Evolutionary conservation across 2,113 vertebrate genomes (phyloP), one percentile per base, ranked within the genome.

Genomic region (Notarius quadriscutis): DNA sequence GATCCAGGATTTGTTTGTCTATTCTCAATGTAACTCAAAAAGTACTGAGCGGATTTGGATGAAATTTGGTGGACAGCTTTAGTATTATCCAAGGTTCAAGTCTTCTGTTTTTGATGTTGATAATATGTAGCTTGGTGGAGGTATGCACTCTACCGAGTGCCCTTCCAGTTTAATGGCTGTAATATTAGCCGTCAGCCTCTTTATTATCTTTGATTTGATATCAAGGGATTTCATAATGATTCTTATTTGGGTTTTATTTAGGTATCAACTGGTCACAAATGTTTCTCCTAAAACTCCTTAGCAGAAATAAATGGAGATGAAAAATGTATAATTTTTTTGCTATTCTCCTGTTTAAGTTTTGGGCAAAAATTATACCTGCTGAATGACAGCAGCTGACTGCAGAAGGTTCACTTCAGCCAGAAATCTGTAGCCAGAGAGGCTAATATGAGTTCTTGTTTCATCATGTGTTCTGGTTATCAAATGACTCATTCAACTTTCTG

Each of bases 391-490:
- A 78, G 17, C 25, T 15, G 51, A 17, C 0, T 17, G 6, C 12
- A 55, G 25, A 78, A 78, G 50, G 50, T 53, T 27, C 6, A 55
- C 11, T 53, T 53, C 74, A 78, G 25, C 50, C 50, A 27, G 2
- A 20, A 34, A 30, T 11, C 55, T 20, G 17, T 11, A 5, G 41
- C 75, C 75, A 15, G 55, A 41, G 15, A 22, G 27, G 53, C n/a
- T 80, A 34, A 30, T 30, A 27, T 10, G 78, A 80, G 78, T 81
- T 81, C 55, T 60, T 34, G 78, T 81, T 81, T 60, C 78, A 81
- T 60, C 78, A 60, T 81, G 55, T 60, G 78, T 30, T 81, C 55
- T 41, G 78, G 78, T 81, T 60, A 60, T 81, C 78, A 81, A 58
- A 81, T 60, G 55, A 60, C 55, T 81, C 55, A 60, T 60, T 58